Conservation (phyloP, 2,113 vertebrate genomes). For the Brachypodius melanocephalos region DNA sequence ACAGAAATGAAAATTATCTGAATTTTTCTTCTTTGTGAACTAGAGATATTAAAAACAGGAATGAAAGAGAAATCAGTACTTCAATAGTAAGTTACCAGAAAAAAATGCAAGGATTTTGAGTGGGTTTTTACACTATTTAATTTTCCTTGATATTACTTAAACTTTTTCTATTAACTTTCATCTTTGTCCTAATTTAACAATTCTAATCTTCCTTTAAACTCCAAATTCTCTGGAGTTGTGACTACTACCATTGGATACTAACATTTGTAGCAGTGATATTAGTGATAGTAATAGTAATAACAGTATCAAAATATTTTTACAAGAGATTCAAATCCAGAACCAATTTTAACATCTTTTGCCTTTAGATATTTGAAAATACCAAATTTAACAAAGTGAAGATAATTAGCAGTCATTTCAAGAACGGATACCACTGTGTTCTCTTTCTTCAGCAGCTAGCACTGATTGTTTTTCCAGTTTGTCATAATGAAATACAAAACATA, state of each 20-base stretch:
- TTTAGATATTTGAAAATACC: background rate
- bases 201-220: background rate
- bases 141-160: background rate
- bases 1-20: background rate
- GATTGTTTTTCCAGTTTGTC: background rate
- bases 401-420: background rate
- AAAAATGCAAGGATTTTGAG: fast-evolving
- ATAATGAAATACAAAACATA: background rate
- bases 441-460: background rate
- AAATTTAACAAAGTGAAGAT: background rate
- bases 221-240: background rate
- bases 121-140: background rate
- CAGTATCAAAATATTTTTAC: background rate
- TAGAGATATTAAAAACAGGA: background rate
- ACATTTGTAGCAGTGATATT: background rate
- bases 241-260: background rate
- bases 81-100: background rate
- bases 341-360: background rate
- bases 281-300: background rate
- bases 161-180: background rate
- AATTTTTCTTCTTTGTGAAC: background rate
- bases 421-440: background rate
- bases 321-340: background rate
- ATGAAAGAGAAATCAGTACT: background rate
- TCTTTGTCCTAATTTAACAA: background rate